Base-by-base conservation (phyloP, 2,113 vertebrate species). In the Macroglossus sobrinus region DNA sequence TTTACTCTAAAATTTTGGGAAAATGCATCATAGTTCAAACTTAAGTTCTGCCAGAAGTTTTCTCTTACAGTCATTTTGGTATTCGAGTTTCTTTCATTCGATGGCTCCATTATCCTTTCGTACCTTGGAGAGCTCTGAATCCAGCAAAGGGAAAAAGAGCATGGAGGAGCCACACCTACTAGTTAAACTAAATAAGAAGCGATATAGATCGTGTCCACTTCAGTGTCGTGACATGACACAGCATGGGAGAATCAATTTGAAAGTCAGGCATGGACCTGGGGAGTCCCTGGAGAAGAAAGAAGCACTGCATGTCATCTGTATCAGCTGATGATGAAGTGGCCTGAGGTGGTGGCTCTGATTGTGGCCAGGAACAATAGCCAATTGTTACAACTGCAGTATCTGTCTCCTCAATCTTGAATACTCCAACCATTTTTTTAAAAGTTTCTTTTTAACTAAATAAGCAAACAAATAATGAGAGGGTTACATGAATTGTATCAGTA, bases 131-230 rank as follows among this genome's bases (percentile, higher is more conserved):
- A 13, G 2, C n/a, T 57, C 26, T 40, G 24, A 61, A 50, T 50
- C 0, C 2, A 80, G 15, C 5, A 33, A 21, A 80, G 63, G 3
- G 1, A 30, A 12, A 55, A n/a, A 35, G 4, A 50, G 1, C 3
- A 22, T 40, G 26, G 24, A 85, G 5, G 30, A 85, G 8, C 30
- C 24, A 7, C 28, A 18, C 3, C 10, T 43, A 10, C n/a, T 22
- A 57, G 28, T 35, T 30, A 40, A 68, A 0, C 59, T 19, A 72
- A 19, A 7, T 28, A 53, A 59, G 33, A 18, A 22, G 4, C 9
- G 22, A 33, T 19, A 8, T 4, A 30, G 14, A 38, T 43, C 30
- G 40, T 3, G 33, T 72, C 11, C 1, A 63, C 14, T 53, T 12
- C 22, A n/a, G 3, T 16, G 15, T 33, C 24, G 9, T 50, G 40